Conservation (phyloP, 1,140 invertebrate species). For the Drosophila triauraria region DNA sequence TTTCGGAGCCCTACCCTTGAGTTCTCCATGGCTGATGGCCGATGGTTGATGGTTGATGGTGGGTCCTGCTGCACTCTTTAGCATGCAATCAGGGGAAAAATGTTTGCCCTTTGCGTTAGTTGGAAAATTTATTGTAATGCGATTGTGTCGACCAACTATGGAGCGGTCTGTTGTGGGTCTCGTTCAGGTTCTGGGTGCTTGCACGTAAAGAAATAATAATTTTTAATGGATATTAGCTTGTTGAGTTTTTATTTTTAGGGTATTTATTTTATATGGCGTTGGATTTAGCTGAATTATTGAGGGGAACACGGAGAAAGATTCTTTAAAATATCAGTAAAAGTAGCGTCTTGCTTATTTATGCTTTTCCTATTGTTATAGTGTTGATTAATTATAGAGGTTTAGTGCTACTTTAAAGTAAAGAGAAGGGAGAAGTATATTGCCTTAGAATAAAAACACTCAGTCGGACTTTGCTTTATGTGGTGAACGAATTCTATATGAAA, state of each 20-base stretch:
- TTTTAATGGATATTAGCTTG: no score
- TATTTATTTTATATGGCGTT: neutral
- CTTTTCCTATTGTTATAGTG: no score
- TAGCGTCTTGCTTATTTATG: no score
- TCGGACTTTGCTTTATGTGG: no score
- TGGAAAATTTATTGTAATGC: conserved; percentile 78
- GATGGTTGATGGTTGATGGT: neutral
- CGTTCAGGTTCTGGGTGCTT: conserved; percentile 34
- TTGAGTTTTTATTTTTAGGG: neutral
- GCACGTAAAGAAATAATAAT: neutral
- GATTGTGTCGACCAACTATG: conserved; percentile 54
- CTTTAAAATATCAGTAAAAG: no score
- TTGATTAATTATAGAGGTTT: no score
- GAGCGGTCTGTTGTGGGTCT: conserved; percentile 26
- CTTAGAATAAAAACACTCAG: no score
- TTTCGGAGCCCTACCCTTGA: conserved; percentile 36
- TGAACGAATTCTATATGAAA: no score
- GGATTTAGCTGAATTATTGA: no score
- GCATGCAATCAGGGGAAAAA: conserved; percentile 44
- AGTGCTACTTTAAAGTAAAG: no score
- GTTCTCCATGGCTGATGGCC: conserved; percentile 5
- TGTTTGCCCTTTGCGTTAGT: conserved; percentile 54
- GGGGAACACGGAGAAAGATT: no score
- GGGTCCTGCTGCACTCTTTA: conserved; percentile 56
- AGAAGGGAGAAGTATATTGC: no score